Conservation (phyloP, 2,888 invertebrate species). For the Asteroscopus sphinx region DNA sequence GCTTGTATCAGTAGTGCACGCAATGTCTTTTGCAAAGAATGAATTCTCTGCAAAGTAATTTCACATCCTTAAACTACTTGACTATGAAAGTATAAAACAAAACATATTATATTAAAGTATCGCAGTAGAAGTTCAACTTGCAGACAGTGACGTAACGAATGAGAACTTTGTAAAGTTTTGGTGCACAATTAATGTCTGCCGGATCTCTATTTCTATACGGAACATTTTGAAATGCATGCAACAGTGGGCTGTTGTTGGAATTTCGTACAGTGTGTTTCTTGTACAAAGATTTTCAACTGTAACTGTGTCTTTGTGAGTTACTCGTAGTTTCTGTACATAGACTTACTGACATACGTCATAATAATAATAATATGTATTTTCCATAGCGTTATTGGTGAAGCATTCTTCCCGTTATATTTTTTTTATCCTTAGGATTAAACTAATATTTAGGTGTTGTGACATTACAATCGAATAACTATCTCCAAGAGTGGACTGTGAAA, state of each 20-base stretch:
- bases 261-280: slow-evolving; percentile 33
- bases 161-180: slow-evolving; percentile 54
- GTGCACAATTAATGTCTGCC: slow-evolving; percentile 56
- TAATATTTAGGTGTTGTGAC: no score
- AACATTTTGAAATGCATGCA: slow-evolving; percentile 31
- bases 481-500: no score
- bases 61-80: background rate
- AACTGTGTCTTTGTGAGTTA: background rate
- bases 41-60: background rate
- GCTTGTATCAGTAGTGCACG: no score
- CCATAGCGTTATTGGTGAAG: no score
- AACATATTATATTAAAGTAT: slow-evolving; percentile 13
- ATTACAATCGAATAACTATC: no score
- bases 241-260: slow-evolving; percentile 23
- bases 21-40: no score
- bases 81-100: slow-evolving; percentile 18
- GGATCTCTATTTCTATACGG: slow-evolving; percentile 38
- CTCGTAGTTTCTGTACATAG: background rate
- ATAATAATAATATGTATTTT: no score
- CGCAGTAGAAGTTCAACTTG: slow-evolving; percentile 26
- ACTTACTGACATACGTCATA: slow-evolving; percentile 8
- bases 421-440: no score
- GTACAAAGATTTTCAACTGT: slow-evolving; percentile 23
- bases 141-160: slow-evolving; percentile 50
- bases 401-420: no score